Percentiles rank a stretch among this genome's conserved stretches.
These are phyloP conservation scores for Ruditapes philippinarum DNA, from an alignment of 1,140 invertebrate genomes.

Conservation along the genomic window DNA sequence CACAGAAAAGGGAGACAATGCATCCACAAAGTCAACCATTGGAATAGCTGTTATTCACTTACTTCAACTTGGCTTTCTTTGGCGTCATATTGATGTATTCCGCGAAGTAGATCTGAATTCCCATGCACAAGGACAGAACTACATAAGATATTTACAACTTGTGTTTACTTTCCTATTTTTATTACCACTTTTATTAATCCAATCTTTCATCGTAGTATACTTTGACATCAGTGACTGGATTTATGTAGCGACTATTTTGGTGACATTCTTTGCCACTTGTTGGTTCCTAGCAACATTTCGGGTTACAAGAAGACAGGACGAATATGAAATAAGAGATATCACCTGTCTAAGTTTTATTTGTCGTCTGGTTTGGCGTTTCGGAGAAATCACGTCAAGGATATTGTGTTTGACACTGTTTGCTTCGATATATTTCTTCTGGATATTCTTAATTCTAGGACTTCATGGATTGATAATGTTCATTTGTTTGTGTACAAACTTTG, in stretches of 20 bases:
- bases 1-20: conserved; percentile 70
- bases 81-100: conserved; percentile 95
- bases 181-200: conserved; percentile 94
- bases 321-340: conserved; percentile 95
- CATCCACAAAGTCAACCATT: conserved; percentile 66
- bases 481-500: conserved; percentile 95
- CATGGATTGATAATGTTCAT: conserved; percentile 95
- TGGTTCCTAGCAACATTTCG: conserved; percentile 97
- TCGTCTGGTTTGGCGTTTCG: conserved; percentile 91
- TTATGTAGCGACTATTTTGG: conserved; percentile 93
- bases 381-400: conserved; percentile 94
- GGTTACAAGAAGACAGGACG: conserved; percentile 91
- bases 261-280: conserved; percentile 94
- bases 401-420: conserved; percentile 95
- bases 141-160: conserved; percentile 93
- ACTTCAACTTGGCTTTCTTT: conserved; percentile 94
- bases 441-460: conserved; percentile 92
- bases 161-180: conserved; percentile 96
- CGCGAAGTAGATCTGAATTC: conserved; percentile 96
- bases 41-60: conserved; percentile 90
- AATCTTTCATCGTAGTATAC: conserved; percentile 91
- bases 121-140: conserved; percentile 91
- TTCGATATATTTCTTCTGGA: conserved; percentile 93
- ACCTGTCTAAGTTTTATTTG: conserved; percentile 89
- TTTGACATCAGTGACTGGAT: conserved; percentile 89